Conservation (phyloP, 2,797 vertebrate genomes). For the Leucoraja ocellata region DNA sequence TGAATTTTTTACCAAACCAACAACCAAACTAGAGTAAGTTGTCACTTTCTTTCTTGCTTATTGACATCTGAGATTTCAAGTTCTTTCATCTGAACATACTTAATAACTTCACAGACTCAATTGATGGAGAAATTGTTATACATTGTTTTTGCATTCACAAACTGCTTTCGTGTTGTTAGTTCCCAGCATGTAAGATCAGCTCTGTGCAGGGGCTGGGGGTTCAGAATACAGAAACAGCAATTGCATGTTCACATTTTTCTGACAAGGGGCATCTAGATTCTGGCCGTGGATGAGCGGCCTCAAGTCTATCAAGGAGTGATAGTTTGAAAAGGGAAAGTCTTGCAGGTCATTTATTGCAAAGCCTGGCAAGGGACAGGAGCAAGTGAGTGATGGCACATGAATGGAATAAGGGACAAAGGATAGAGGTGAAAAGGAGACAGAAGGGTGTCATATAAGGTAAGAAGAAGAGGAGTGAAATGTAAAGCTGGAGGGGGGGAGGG, state of each 20-base stretch:
- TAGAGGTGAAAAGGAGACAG: too few relatives aligned
- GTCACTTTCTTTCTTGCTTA: background rate
- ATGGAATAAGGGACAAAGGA: too few relatives aligned
- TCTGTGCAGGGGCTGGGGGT: background rate
- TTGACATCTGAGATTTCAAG: background rate
- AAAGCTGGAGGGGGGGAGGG: too few relatives aligned
- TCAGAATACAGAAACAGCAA: background rate
- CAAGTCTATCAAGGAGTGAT: background rate
- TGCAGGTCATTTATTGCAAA: background rate
- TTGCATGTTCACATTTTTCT: background rate
- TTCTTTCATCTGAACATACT: background rate
- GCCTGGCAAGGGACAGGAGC: too few relatives aligned
- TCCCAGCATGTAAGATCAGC: background rate
- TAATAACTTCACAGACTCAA: background rate
- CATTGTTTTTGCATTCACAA: background rate
- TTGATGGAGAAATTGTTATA: background rate
- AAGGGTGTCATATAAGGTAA: too few relatives aligned
- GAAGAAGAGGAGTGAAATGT: too few relatives aligned
- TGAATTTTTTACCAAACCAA: constrained; percentile 91
- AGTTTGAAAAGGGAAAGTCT: background rate
- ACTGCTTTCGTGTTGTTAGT: background rate
- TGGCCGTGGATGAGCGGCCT: background rate
- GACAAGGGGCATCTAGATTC: background rate
- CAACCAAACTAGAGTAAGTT: constrained; percentile 87
- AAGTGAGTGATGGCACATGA: too few relatives aligned